Conservation (phyloP, 2,888 invertebrate genomes). For the Andrena dorsata region DNA sequence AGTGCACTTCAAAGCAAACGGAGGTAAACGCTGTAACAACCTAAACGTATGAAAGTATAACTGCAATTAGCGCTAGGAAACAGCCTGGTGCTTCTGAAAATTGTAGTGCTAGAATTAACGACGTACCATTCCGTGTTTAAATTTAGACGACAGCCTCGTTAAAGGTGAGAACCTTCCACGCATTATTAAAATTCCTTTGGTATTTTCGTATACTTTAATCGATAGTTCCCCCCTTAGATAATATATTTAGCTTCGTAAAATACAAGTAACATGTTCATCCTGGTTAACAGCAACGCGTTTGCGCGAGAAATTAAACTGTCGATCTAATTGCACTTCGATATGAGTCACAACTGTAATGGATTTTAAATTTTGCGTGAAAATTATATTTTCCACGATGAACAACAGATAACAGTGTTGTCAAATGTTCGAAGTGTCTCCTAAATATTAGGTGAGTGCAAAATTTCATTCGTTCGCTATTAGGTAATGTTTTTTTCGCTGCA, state of each 20-base stretch:
- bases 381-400: constrained; percentile 30
- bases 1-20: constrained; percentile 60
- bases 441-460: neutral
- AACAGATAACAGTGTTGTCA: constrained; percentile 12
- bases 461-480: neutral
- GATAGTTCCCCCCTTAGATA: neutral
- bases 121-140: constrained; percentile 43
- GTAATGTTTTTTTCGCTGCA: too few species aligned
- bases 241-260: neutral
- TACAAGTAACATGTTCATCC: neutral
- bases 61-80: constrained; percentile 60
- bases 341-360: neutral
- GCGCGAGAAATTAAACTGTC: neutral
- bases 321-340: constrained; percentile 2
- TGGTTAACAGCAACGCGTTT: neutral
- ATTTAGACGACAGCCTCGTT: constrained; percentile 34
- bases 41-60: constrained; percentile 59
- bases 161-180: constrained; percentile 27
- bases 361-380: constrained; percentile 26
- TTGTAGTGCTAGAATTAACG: constrained; percentile 55
- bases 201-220: neutral
- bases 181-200: neutral
- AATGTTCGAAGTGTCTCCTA: constrained; percentile 3
- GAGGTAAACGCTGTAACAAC: constrained; percentile 60
- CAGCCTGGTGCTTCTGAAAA: constrained; percentile 50